These are phyloP conservation scores for Choloepus hoffmanni DNA, from an alignment of 2,113 vertebrate genomes.

Conservation along the genomic window DNA sequence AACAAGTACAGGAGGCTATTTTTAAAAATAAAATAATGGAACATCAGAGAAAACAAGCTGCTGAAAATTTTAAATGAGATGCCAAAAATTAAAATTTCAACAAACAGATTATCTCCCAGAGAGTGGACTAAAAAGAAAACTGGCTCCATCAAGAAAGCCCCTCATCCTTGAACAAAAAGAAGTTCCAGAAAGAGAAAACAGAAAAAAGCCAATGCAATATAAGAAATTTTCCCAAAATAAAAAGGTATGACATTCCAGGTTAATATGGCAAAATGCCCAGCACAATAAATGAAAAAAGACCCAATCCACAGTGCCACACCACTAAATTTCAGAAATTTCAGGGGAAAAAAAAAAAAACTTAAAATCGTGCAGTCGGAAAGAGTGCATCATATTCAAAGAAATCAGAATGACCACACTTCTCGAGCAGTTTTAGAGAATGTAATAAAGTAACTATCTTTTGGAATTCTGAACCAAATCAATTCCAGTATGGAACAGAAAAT, in stretches of 20 bases:
- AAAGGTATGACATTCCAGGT: constrained; percentile 9
- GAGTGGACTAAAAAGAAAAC: background rate
- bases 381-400: background rate
- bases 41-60: background rate
- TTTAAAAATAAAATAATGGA: background rate
- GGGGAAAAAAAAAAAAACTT: background rate
- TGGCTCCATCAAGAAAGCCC: background rate
- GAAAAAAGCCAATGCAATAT: background rate
- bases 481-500: background rate
- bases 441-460: background rate
- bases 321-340: background rate
- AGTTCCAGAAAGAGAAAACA: background rate
- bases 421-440: background rate
- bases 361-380: background rate
- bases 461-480: background rate
- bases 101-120: background rate
- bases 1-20: background rate
- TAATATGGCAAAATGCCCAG: constrained; percentile 29
- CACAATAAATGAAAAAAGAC: background rate
- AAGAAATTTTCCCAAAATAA: background rate
- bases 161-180: background rate
- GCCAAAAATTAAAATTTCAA: background rate
- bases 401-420: background rate
- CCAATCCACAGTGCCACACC: background rate
- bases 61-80: constrained; percentile 6